Evolutionary conservation across 2,113 vertebrate genomes (phyloP).

Genomic region (Osmerus eperlanus): DNA sequence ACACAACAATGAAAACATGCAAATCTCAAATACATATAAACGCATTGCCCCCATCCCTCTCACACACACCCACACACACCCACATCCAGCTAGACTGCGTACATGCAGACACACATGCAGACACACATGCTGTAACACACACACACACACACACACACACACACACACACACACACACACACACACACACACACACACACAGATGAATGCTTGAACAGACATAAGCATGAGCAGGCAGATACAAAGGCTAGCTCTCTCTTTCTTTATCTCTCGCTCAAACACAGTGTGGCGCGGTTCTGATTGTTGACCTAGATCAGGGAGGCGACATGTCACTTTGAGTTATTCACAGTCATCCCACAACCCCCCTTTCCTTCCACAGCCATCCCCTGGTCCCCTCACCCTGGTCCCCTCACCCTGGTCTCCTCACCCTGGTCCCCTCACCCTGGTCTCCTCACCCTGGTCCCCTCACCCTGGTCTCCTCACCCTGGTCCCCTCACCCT

Average conservation of each 20-base stretch:
- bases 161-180: too few relatives aligned
- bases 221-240: slow-evolving; percentile 9
- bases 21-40: slow-evolving; percentile 23
- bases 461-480: too few relatives aligned
- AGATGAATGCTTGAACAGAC: slow-evolving; percentile 1
- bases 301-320: slow-evolving; percentile 55
- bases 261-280: not conserved
- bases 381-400: too few relatives aligned
- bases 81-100: not conserved
- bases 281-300: slow-evolving; percentile 21
- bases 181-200: slow-evolving; percentile 10
- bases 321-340: slow-evolving; percentile 43
- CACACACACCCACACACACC: slow-evolving; percentile 19
- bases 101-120: slow-evolving; percentile 10
- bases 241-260: not conserved
- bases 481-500: too few relatives aligned
- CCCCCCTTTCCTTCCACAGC: not conserved
- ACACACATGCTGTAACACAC: slow-evolving; percentile 13
- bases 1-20: not conserved
- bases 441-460: slow-evolving; percentile 5
- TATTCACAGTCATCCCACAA: slow-evolving; percentile 41
- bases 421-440: not conserved
- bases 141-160: slow-evolving; percentile 20
- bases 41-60: slow-evolving; percentile 9
- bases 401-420: not conserved